These are phyloP conservation scores for Drosophila varians DNA, from an alignment of 1,140 invertebrate species.

Conservation along the genomic window DNA sequence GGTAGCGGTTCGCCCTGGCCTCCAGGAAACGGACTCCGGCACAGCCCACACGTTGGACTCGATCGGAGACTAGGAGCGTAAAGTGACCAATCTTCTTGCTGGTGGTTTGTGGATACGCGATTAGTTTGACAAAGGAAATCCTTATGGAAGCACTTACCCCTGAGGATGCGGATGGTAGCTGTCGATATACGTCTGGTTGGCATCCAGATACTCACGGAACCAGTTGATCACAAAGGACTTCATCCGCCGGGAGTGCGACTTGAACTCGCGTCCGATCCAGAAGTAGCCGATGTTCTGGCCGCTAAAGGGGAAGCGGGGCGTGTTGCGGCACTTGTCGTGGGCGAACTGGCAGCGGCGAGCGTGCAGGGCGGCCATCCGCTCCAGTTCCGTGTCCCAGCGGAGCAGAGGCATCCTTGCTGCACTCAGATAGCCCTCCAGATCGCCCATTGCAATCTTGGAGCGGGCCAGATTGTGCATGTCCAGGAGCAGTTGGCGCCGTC, in stretches of 20 bases:
- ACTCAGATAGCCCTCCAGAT: conserved; percentile 55
- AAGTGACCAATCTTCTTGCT: conserved; percentile 80
- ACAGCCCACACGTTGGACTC: conserved; percentile 70
- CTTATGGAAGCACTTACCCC: conserved; percentile 43
- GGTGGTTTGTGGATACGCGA: too few relatives aligned
- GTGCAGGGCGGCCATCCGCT: conserved; percentile 67
- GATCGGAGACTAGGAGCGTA: conserved; percentile 66
- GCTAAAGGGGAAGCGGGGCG: conserved; percentile 53
- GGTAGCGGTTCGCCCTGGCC: conserved; percentile 28
- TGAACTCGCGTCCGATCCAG: conserved; percentile 74
- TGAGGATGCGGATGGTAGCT: conserved; percentile 65
- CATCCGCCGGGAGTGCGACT: conserved; percentile 75
- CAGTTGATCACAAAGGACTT: conserved; percentile 75
- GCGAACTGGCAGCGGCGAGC: conserved; percentile 68
- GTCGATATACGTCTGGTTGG: conserved; percentile 72
- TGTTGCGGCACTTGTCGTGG: conserved; percentile 76
- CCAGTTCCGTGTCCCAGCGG: conserved; percentile 75
- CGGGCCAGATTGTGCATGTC: conserved; percentile 78
- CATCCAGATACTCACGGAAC: conserved; percentile 72
- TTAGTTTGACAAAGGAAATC: not conserved
- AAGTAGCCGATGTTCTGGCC: conserved; percentile 80
- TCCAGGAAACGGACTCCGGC: conserved; percentile 63
- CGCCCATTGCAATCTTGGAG: conserved; percentile 57
- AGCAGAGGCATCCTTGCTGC: conserved; percentile 70
- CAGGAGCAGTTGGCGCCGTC: conserved; percentile 65